Evolutionary conservation across 2,797 vertebrate species (phyloP), one percentile per base, ranked within the genome.

Genomic region (Picus viridis): DNA sequence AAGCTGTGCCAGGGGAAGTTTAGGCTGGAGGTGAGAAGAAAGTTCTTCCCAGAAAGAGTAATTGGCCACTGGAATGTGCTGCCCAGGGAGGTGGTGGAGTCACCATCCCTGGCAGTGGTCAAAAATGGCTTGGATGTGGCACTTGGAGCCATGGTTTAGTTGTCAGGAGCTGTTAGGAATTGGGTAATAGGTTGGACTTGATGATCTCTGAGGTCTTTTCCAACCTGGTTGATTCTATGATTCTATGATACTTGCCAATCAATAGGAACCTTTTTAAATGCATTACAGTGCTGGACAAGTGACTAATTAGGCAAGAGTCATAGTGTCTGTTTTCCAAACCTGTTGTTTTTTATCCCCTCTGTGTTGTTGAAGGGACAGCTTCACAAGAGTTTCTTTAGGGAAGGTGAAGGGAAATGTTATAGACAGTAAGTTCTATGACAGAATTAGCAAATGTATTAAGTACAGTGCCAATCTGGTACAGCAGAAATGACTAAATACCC

Each of bases 401-500:
- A 82, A 95, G 91, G 93, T 92, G 87, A 91, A 96, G 85, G 36
- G 68, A 43, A 94, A 95, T 89, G 64, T 96, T 95, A 65, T 45
- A 95, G 92, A 88, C 87, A 96, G 85, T 91, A 96, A 95, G 85
- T 95, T 95, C 92, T 95, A 84, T 94, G 93, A 96, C 95, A 96
- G 95, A 96, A 96, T 96, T 95, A 95, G 94, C 93, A 95, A 96
- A 96, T 93, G 94, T 95, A 96, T 96, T 96, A 96, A 95, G 93
- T 95, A 93, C 89, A 94, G 94, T 95, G 93, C 89, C 95, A 96
- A 93, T 96, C 96, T 96, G 93, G 80, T 95, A 95, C 32, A 95
- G 92, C 94, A 94, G 91, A 95, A 96, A 95, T 95, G 85, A 94
- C 96, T 96, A 96, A 96, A 95, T 95, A 96, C 94, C 92, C 96